phyloP scores from a whole-genome alignment of 2,797 vertebrate genomes.

The Melanotaenia nigrans region DNA sequence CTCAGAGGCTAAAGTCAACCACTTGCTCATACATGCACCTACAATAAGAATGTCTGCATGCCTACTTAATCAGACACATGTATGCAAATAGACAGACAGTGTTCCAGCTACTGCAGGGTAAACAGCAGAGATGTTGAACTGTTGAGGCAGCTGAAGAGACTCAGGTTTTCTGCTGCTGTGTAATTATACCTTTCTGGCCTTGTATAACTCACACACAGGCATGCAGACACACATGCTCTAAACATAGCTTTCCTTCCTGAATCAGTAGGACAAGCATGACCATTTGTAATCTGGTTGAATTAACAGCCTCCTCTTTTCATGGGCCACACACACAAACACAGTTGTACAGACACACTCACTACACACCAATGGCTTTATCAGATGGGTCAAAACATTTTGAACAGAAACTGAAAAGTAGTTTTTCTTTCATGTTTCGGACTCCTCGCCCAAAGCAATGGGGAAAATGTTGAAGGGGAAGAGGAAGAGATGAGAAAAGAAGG shows the following conservation, averaged over 20 bases:
- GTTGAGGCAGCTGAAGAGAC: conserved; percentile 23
- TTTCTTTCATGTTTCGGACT: conserved; percentile 27
- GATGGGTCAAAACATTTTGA: conserved; percentile 35
- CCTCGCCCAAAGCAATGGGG: conserved; percentile 9
- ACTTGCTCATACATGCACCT: conserved; percentile 32
- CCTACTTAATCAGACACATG: conserved; percentile 9
- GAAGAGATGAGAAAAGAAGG: conserved; percentile 49
- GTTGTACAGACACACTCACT: neutral
- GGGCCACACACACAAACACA: conserved; percentile 17
- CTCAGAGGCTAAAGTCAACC: conserved; percentile 51
- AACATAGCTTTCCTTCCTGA: conserved; percentile 34
- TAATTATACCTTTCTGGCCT: conserved; percentile 42
- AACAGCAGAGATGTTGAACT: conserved; percentile 10
- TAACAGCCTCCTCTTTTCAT: conserved; percentile 31
- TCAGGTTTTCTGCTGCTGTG: conserved; percentile 40
- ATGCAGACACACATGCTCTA: neutral
- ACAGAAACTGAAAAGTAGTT: conserved; percentile 14
- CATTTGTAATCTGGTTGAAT: conserved; percentile 57
- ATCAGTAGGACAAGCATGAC: conserved; percentile 50
- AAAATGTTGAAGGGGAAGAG: conserved; percentile 39
- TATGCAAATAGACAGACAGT: conserved; percentile 4
- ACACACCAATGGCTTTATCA: conserved; percentile 22
- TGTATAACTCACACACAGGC: conserved; percentile 27
- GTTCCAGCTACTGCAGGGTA: conserved; percentile 15
- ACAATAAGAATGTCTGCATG: conserved; percentile 3